phyloP scores from a whole-genome alignment of 2,113 vertebrate species.

The Montifringilla adamsi region DNA sequence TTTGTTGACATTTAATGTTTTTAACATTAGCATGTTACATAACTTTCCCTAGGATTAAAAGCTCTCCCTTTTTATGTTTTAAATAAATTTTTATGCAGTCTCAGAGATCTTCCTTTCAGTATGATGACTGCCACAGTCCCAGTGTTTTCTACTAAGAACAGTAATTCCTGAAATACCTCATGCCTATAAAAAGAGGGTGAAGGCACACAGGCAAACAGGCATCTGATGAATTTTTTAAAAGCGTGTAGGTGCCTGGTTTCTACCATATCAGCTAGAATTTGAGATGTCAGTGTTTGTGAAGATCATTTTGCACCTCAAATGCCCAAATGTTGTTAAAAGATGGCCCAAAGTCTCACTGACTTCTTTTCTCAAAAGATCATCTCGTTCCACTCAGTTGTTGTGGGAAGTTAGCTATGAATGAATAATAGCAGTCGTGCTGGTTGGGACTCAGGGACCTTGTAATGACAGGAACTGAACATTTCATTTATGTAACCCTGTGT shows the following conservation, averaged over 20 bases:
- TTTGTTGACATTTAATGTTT: background rate
- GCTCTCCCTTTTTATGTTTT: background rate
- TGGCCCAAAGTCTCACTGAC: background rate
- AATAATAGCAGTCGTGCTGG: background rate
- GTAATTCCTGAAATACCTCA: background rate
- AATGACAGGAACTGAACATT: slow-evolving; percentile 27
- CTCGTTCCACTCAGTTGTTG: background rate
- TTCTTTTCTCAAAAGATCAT: background rate
- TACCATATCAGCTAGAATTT: background rate
- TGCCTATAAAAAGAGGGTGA: background rate
- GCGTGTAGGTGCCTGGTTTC: background rate
- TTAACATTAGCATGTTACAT: background rate
- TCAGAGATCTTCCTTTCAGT: background rate
- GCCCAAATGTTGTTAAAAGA: background rate
- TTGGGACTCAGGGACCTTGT: background rate
- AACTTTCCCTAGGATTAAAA: background rate
- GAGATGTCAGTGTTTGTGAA: background rate
- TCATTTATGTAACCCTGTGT: slow-evolving; percentile 35
- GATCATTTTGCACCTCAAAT: background rate
- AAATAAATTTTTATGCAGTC: background rate
- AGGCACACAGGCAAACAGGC: background rate
- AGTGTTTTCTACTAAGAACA: background rate
- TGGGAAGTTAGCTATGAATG: background rate
- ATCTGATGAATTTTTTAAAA: background rate
- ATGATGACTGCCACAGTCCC: background rate